Base-by-base conservation (phyloP, 30 jellyfish, hydroid and myxozoan species). In the Hydra vulgaris region DNA sequence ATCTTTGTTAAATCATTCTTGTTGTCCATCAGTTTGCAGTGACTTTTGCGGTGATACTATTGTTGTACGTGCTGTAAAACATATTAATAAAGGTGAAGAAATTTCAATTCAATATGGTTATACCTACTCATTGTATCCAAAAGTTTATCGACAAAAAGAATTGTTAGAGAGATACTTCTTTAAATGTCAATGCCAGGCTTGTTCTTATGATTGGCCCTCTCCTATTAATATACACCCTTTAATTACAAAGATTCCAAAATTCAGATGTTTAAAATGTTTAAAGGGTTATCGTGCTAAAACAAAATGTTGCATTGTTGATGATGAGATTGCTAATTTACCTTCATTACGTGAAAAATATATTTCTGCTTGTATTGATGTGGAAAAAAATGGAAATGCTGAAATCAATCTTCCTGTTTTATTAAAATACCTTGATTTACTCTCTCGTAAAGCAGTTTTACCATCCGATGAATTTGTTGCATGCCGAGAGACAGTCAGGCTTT, bases 11-110 rank as follows among this genome's bases (percentile, higher is more conserved):
- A 90, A 90, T 61, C 97, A 90, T 55, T 90, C 97, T 20, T 90
- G 97, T 73, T 94, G 85, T 25, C 97, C 97, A 15, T 70, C 84
- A 66, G 97, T 90, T 20, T 95, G 85, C 5, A 53, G 97, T 27
- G 89, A 90, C 79, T 85, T 95, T 22, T 90, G 85, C 54, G 85
- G 88, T 15, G 95, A 84, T 69, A 75, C 90, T 8, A 85, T 95
- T 86, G 97, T 87, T 8, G 23, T 90, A n/a, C 87, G 97, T 8
- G 93, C 97, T 7, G 71, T 90, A 24, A 90, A 86, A 66, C 56
- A 81, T 54, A 90, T 90, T 52, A 83, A 77, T 81, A 85, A 86
- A 77, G 97, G 95, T 18, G 88, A 76, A 26, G 80, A 79, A 68
- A 86, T 90, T 23, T 74, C 85, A 77, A 95, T 85, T 74, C 85